phyloP scores from a whole-genome alignment of 1,140 invertebrate genomes.

The Euura saliciscinereae region DNA sequence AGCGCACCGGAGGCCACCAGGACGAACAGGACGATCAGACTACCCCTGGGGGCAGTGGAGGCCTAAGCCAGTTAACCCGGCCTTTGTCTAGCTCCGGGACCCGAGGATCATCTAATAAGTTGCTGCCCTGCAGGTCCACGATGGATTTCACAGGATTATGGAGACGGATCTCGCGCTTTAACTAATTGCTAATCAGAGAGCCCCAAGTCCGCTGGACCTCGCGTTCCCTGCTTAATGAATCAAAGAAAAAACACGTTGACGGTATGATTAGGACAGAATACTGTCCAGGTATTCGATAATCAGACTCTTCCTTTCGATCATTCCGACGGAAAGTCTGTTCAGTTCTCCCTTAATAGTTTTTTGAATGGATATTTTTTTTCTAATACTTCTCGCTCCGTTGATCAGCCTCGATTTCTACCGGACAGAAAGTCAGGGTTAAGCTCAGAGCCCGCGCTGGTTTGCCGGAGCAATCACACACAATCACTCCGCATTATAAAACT shows the following conservation, averaged over 20 bases:
- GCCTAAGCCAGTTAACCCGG: constrained; percentile 4
- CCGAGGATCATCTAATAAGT: constrained; percentile 1
- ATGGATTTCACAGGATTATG: constrained; percentile 3
- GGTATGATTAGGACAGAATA: too few relatives aligned
- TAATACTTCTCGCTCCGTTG: too few relatives aligned
- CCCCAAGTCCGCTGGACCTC: too few relatives aligned
- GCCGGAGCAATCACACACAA: constrained; percentile 48
- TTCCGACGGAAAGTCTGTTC: too few relatives aligned
- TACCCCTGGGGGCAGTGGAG: not conserved
- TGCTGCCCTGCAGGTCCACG: not conserved
- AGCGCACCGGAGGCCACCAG: not conserved
- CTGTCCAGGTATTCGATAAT: too few relatives aligned
- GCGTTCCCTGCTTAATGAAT: too few relatives aligned
- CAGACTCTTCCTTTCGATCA: too few relatives aligned
- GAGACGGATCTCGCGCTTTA: not conserved
- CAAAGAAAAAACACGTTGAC: too few relatives aligned
- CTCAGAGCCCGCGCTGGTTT: not conserved
- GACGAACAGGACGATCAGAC: not conserved
- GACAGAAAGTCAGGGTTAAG: not conserved
- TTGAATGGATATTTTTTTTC: too few relatives aligned
- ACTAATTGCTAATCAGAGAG: not conserved
- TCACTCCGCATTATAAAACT: constrained; percentile 55
- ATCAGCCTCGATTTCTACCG: not conserved
- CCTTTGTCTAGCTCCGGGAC: not conserved
- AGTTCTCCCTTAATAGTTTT: too few relatives aligned